Evolutionary conservation across 2,888 invertebrate genomes (phyloP), one percentile per base, ranked within the genome.

Genomic region (Volucella bombylans): DNA sequence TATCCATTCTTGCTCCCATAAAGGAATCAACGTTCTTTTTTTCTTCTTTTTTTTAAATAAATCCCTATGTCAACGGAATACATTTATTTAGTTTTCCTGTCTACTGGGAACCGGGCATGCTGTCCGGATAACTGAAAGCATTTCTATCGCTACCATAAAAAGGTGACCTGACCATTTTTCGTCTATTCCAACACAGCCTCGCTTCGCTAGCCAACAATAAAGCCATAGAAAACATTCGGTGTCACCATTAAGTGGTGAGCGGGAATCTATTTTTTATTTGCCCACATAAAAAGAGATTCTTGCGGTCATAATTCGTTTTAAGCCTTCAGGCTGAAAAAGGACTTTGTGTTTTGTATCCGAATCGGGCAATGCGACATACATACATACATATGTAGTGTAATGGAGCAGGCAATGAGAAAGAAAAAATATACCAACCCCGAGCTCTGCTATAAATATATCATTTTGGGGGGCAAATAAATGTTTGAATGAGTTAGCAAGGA

Each of bases 191-290:
- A 0, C 55, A 6, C n/a, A 45, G 8, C 47, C 15, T 10, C 8
- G 11, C n/a, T 4, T 45, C 8, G 15, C 12, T 43, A 14, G 4
- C 76, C 55, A 69, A 61, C 18, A 69, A 59, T 31, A 31, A 65
- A 65, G 65, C 79, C 15, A 71, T 83, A 72, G 67, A 74, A 83
- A 65, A 65, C 82, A 74, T 69, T 73, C 73, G 82, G 79, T 83
- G 74, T 83, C 79, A 69, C 73, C 80, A 83, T 83, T 83, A 80
- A 80, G 80, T 79, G 80, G 67, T 62, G 65, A 83, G 67, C 61
- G 74, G 61, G 59, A 80, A 74, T 80, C 80, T 80, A 80, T 83
- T 83, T 78, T 83, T 83, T 83, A 80, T 83, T 83, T 83, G 74
- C 55, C 31, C 73, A 76, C 65, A 83, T 83, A 83, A 83, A 83